Percentiles rank a stretch among this genome's conserved stretches.
These are phyloP conservation scores for Allolobophora icterica DNA, from an alignment of 2,888 invertebrate species.

Conservation along the genomic window DNA sequence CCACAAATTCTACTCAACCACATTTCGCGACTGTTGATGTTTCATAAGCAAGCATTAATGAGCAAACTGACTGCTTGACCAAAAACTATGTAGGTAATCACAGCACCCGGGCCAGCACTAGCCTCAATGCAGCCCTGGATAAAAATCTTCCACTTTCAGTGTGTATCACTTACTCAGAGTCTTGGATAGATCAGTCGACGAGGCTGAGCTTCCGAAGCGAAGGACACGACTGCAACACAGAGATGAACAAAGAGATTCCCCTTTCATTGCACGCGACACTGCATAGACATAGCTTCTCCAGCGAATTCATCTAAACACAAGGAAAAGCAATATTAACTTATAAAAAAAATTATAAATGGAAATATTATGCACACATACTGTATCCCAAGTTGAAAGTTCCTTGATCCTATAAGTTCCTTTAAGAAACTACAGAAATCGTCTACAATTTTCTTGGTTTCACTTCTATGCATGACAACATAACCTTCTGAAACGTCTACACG, in stretches of 20 bases:
- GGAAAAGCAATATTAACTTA: neutral
- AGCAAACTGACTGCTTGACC: no score
- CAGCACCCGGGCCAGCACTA: no score
- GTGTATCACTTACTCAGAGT: neutral
- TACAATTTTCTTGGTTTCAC: no score
- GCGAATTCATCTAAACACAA: neutral
- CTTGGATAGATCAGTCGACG: neutral
- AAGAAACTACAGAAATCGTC: no score
- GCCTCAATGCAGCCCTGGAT: no score
- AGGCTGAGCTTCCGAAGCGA: neutral
- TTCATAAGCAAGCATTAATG: no score
- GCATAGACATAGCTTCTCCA: neutral
- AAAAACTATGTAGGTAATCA: no score
- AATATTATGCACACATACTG: neutral
- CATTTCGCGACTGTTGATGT: no score
- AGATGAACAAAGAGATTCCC: neutral
- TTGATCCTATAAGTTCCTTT: no score
- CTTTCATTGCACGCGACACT: neutral
- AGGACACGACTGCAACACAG: neutral
- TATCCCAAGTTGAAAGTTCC: neutral
- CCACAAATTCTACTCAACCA: no score
- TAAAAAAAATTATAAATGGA: neutral
- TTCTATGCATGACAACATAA: no score
- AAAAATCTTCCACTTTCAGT: neutral
- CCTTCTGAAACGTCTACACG: no score